Evolutionary conservation across 2,797 vertebrate genomes (phyloP), one percentile per base, ranked within the genome.

Genomic region (Craterocephalus amniculus): DNA sequence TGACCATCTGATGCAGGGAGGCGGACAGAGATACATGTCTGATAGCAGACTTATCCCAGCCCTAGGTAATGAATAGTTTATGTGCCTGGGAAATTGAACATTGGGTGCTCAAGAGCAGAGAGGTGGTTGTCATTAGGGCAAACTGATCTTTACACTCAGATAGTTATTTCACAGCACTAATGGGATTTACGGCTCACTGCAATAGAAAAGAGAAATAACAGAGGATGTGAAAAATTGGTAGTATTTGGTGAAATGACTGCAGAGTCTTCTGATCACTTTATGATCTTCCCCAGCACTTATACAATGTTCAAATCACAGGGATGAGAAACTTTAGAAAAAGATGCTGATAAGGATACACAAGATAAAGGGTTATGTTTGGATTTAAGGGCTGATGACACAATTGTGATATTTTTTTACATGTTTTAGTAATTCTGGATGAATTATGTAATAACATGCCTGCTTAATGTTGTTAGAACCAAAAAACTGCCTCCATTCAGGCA

Each of bases 131-230:
- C 87, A 89, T 89, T 87, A 88, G 78, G 69, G 80, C n/a, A n/a
- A n/a, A n/a, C n/a, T n/a, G 80, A 87, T 88, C 67, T 89, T 83
- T 74, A 79, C 77, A 76, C 71, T 78, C 57, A 73, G 75, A 88
- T 83, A 83, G 80, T 60, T 81, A 70, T 82, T 81, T 88, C 79
- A 78, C 24, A 70, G 48, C 67, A 65, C 86, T 83, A 85, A 89
- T 84, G 72, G 74, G 85, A 79, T 79, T 83, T 77, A 80, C 40
- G 75, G 43, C 60, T 81, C 59, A 34, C 34, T 76, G 74, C 34
- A 32, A 66, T 7, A 1, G 68, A 57, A 81, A 57, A 60, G 66
- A 78, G 16, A 74, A 79, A 84, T 22, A 80, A 72, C 26, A 40
- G 3, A 71, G 67, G 81, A 84, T 69, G 60, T 55, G 59, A 54